Conservation (phyloP, 2,888 invertebrate species). For the Tipula lateralis region DNA sequence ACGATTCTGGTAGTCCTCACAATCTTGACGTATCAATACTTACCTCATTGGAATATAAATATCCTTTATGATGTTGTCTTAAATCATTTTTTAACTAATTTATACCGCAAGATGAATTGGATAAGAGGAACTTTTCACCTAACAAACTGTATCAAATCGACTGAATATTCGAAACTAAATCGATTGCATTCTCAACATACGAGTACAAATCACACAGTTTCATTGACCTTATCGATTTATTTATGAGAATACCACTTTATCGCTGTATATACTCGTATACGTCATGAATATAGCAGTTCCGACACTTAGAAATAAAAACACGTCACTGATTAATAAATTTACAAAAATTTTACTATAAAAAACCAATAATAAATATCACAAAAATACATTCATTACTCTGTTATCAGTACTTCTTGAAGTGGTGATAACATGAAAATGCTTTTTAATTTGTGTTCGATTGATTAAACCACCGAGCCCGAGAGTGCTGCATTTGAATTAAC, state of each 20-base stretch:
- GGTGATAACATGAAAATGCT: not conserved
- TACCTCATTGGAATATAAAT: too few relatives aligned
- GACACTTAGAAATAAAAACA: not conserved
- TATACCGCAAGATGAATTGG: too few relatives aligned
- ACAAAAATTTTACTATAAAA: not conserved
- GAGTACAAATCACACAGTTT: too few relatives aligned
- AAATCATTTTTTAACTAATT: too few relatives aligned
- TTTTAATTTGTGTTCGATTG: not conserved
- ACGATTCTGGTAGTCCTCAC: too few relatives aligned
- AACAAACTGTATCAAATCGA: not conserved
- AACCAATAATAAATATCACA: conserved; percentile 6
- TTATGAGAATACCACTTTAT: not conserved
- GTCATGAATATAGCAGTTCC: not conserved
- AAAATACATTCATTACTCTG: not conserved
- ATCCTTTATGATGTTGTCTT: too few relatives aligned
- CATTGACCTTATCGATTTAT: not conserved
- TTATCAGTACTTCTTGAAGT: not conserved
- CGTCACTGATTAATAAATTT: not conserved
- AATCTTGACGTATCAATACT: too few relatives aligned
- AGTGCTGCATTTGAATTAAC: not conserved
- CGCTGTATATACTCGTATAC: not conserved
- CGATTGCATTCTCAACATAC: not conserved
- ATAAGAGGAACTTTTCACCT: too few relatives aligned
- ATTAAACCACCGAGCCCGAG: not conserved
- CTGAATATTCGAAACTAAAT: not conserved